Base-by-base conservation (phyloP, 2,888 invertebrate species). In the Chrysotoxum bicinctum region DNA sequence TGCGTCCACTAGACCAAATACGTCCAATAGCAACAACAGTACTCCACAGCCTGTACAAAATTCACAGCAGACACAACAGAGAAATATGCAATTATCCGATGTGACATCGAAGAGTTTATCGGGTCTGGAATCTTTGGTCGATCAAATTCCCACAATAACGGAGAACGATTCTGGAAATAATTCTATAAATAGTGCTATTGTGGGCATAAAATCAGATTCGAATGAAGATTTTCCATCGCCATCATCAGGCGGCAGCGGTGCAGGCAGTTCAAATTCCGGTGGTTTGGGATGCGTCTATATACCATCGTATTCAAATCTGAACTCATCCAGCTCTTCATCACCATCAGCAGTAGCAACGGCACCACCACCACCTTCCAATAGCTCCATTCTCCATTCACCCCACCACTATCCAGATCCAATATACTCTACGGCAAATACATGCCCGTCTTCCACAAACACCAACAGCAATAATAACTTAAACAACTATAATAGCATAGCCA, bases 61-160 rank as follows among this genome's bases (percentile, higher is more conserved):
- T 68, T 8, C 35, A 23, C 82, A 88, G 85, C 82, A 88, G 87
- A 84, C 87, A 52, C 73, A 87, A 30, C 88, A 88, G n/a, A 87
- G 87, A 60, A 75, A 58, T 69, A 78, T 87, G 54, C 88, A 88
- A 45, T 82, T 83, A 40, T 85, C 87, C 8, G 97, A 97, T 92
- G 96, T 97, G 40, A 95, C 97, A n/a, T 95, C 96, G 32, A 97
- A 97, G 91, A 96, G 96, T 88, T 93, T 97, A 60, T 97, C 97
- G 19, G 97, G 97, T 21, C 93, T 97, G 58, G 97, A 97, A 92
- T 97, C 97, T 50, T 93, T 97, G 60, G 97, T 97, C 87, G 97
- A 97, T 93, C 97, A 97, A 93, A 97, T 97, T 92, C 97, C 97
- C 66, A 96, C 96, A 89, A 96, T 97, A 91, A 95, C 96, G 74